Evolutionary conservation across 1,140 invertebrate genomes (phyloP), one percentile per base, ranked within the genome.

Genomic region (Cephus cinctus): DNA sequence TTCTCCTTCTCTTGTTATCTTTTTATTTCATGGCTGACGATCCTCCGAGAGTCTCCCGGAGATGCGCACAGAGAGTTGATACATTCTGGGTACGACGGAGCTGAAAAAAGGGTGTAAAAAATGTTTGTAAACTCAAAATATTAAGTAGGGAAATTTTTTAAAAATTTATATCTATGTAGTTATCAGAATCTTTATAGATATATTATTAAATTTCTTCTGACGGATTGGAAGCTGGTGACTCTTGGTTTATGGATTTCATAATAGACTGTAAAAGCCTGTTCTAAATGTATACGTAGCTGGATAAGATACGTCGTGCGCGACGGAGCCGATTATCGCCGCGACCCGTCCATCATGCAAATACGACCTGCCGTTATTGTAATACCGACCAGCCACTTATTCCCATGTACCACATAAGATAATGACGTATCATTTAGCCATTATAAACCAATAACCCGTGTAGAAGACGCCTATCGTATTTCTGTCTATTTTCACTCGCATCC

Each of bases 381-480:
- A 53, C 40, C 21, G 51, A 46, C 51, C 55, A 50, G 25, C n/a
- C 35, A 44, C 25, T 27, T 8, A 50, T 67, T 67, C 63, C 63
- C 65, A 65, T 67, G 65, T 65, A 64, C 54, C 54, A 63, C 57
- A 59, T 65, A 62, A 52, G 50, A 56, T 67, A 67, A 67, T 67
- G 52, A 63, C 57, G 56, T 45, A 50, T 52, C 48, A 55, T 63
- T 40, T 54, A 6, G n/a, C n/a, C 6, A 27, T 27, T 6, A 27
- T 46, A 42, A 47, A 56, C 52, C 52, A 57, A 52, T 60, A 60
- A 55, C 49, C 36, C 25, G 36, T 43, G 25, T 31, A 9, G 16
- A 22, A 22, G 31, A 52, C 50, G 50, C 47, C 43, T 40, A 46
- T 43, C 42, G 44, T 52, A 43, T 35, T 52, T 40, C n/a, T n/a